Base-by-base conservation (phyloP, 2,888 invertebrate species). In the Hydriomena furcata region DNA sequence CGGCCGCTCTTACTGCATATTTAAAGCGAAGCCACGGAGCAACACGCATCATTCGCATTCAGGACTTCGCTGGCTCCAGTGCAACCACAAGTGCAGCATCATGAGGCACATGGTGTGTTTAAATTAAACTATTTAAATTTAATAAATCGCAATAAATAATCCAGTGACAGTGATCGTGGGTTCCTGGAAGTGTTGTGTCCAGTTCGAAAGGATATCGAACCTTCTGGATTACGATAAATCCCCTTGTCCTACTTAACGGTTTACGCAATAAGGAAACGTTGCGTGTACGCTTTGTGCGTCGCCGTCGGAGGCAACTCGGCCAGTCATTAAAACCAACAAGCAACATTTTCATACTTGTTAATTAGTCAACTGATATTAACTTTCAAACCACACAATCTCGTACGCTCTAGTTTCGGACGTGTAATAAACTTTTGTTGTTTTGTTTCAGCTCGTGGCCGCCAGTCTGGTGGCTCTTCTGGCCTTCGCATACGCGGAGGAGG, bases 401-500 rank as follows among this genome's bases (percentile, higher is more conserved):
- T 63, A 65, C 21, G 69, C 53, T 57, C 65, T 45, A 66, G 60
- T 73, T 74, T 58, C 27, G 46, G 30, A 49, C 47, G 43, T 31
- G 24, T 60, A 49, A 49, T 52, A 52, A 34, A 35, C 6, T 38
- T 38, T 54, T 58, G n/a, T 51, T 52, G 54, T 70, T 68, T 70
- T 69, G 64, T 80, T 62, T 37, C 84, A 91, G 91, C 88, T 91
- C 84, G 90, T 91, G 87, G 91, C 91, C 83, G 85, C 91, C 87
- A 86, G 93, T 88, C 92, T 92, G 87, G 91, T 93, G 90, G 92
- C 92, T 84, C 85, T 93, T 71, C 74, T 92, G 73, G 91, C 92
- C 81, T 80, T 88, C 79, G 89, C 92, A 60, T 73, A 91, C 54
- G 93, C 92, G 57, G 93, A 92, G 76, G 92, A 92, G 68, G 88